These are phyloP conservation scores for Myoxocephalus aenaeus DNA, from an alignment of 2,797 vertebrate genomes.

Conservation along the genomic window DNA sequence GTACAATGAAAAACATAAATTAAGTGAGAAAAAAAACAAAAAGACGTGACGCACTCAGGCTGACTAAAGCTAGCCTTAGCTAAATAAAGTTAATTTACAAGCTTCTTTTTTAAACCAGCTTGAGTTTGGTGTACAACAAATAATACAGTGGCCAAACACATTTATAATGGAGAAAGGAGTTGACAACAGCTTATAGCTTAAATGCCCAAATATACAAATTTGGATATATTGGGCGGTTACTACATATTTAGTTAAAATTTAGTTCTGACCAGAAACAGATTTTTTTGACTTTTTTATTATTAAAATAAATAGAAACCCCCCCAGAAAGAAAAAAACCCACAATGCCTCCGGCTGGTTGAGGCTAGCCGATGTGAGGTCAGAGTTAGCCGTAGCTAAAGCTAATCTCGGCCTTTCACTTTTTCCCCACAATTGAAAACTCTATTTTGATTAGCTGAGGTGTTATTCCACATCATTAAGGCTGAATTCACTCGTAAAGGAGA, in stretches of 20 bases:
- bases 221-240: neutral
- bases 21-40: neutral
- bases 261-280: no score
- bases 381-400: neutral
- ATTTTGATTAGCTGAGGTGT: neutral
- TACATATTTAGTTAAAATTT: neutral
- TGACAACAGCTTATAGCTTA: neutral
- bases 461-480: neutral
- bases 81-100: slow-evolving; percentile 12
- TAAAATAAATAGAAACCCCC: neutral
- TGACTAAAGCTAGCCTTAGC: neutral
- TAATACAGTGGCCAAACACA: neutral
- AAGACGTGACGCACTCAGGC: no score
- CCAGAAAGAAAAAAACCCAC: neutral
- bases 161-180: neutral
- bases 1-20: neutral
- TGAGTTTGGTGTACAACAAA: neutral
- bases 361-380: neutral
- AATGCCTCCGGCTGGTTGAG: neutral
- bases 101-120: neutral
- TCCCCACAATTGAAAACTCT: neutral
- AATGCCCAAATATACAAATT: no score
- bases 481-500: neutral
- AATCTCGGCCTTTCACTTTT: neutral
- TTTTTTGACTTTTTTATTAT: neutral